Percentiles rank a stretch among this genome's conserved stretches.
Evolutionary conservation across 2,888 invertebrate species (phyloP).

Genomic region (Eurytoma californica): DNA sequence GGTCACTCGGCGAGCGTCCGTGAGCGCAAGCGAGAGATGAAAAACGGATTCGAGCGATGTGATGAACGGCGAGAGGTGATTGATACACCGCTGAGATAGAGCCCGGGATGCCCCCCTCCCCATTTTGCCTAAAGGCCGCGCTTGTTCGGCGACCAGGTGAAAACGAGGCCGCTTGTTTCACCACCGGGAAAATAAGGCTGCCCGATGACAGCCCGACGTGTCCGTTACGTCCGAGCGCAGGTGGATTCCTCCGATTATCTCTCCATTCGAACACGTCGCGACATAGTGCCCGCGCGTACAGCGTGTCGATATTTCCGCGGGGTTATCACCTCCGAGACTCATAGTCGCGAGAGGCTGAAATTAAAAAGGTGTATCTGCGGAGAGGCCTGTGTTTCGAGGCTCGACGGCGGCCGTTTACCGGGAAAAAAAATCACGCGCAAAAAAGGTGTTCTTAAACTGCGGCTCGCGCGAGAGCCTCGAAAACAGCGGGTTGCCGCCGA

Average conservation of each 20-base stretch:
- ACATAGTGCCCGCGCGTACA: too few relatives aligned
- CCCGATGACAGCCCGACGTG: slow-evolving; percentile 4
- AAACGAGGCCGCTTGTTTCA: slow-evolving; percentile 23
- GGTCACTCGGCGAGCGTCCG: slow-evolving; percentile 32
- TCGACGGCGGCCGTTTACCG: too few relatives aligned
- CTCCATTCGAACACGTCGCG: too few relatives aligned
- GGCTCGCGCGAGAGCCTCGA: too few relatives aligned
- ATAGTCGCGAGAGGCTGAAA: too few relatives aligned
- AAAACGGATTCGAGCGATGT: slow-evolving; percentile 35
- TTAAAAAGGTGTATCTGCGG: too few relatives aligned
- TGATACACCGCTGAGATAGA: slow-evolving; percentile 40
- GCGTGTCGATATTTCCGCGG: too few relatives aligned
- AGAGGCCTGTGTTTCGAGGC: too few relatives aligned
- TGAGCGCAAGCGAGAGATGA: slow-evolving; percentile 10
- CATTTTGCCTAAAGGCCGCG: too few relatives aligned
- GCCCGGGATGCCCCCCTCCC: not conserved
- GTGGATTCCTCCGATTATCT: not conserved
- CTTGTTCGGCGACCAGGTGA: slow-evolving; percentile 34
- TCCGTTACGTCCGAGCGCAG: not conserved
- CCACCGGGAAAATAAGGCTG: not conserved
- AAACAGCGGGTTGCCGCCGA: not conserved
- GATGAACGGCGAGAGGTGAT: slow-evolving; percentile 39
- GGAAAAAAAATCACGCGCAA: too few relatives aligned
- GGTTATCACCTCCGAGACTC: too few relatives aligned
- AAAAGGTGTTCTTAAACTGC: too few relatives aligned